Base-by-base conservation (phyloP, 2,113 vertebrate genomes). In the Pteruthius melanotis region DNA sequence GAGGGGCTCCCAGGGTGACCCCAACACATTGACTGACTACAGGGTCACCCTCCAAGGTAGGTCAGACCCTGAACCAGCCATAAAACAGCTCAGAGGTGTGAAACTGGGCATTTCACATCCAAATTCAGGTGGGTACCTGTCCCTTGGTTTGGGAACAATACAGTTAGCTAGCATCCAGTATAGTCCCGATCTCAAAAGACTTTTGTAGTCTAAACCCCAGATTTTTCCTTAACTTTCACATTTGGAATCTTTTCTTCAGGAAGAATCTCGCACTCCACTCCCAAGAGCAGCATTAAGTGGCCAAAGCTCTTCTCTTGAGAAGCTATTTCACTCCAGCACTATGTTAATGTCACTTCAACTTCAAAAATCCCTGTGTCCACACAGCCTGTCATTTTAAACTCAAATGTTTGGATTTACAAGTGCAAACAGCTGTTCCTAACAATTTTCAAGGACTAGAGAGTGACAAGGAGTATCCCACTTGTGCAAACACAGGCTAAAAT, bases 41-140 rank as follows among this genome's bases (percentile, higher is more conserved):
- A n/a, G n/a, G n/a, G n/a, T n/a, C n/a, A n/a, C n/a, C n/a, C n/a
- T n/a, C n/a, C n/a, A n/a, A n/a, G 13, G 10, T 23, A 6, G 26
- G 3, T 27, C 53, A 53, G 47, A 19, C 18, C 54, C 1, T 1
- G 0, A n/a, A 15, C 26, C 40, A 50, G n/a, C 4, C 23, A 33
- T 10, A 16, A 33, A 59, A 39, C 2, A 47, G 15, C 18, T 60
- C 23, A 35, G 14, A 69, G 5, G 27, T 45, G 44, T 22, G 28
- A 68, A 45, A 44, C 2, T 13, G 9, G 8, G 2, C 45, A 33
- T 45, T 57, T 45, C 31, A 27, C 19, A 31, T 11, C n/a, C 40
- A 33, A 52, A 54, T 26, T 59, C 22, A 28, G 9, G 7, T 19
- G 9, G 1, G 5, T 44, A 21, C 10, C 3, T 3, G 10, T 21